Conservation (phyloP, 2,888 invertebrate genomes). For the Onchidella celtica region DNA sequence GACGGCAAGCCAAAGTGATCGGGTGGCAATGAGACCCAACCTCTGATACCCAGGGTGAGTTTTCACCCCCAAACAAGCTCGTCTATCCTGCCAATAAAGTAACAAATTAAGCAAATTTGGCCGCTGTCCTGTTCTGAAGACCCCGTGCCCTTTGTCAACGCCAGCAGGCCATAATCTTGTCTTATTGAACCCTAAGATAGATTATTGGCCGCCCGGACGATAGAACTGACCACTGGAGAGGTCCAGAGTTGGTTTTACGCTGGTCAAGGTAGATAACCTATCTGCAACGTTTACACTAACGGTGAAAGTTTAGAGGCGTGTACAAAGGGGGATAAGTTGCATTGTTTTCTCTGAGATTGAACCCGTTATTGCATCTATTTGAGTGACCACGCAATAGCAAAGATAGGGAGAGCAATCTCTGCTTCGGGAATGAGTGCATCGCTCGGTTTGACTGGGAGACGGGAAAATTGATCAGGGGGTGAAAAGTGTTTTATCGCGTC, state of each 20-base stretch:
- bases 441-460: too few species aligned
- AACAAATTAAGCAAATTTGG: neutral
- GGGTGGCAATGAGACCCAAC: neutral
- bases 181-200: neutral
- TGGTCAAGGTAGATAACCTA: neutral
- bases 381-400: neutral
- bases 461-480: too few species aligned
- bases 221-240: neutral
- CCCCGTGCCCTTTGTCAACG: neutral
- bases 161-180: neutral
- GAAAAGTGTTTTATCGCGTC: too few species aligned
- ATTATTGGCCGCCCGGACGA: neutral
- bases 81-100: neutral
- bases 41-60: neutral
- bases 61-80: neutral
- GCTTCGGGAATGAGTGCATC: too few species aligned
- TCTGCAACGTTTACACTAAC: neutral
- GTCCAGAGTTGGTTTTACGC: neutral
- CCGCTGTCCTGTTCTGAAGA: neutral
- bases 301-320: neutral
- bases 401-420: neutral
- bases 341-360: neutral
- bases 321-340: neutral
- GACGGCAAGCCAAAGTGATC: neutral
- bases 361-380: neutral